Base-by-base conservation (phyloP, 2,113 vertebrate genomes). In the Tautogolabrus adspersus region DNA sequence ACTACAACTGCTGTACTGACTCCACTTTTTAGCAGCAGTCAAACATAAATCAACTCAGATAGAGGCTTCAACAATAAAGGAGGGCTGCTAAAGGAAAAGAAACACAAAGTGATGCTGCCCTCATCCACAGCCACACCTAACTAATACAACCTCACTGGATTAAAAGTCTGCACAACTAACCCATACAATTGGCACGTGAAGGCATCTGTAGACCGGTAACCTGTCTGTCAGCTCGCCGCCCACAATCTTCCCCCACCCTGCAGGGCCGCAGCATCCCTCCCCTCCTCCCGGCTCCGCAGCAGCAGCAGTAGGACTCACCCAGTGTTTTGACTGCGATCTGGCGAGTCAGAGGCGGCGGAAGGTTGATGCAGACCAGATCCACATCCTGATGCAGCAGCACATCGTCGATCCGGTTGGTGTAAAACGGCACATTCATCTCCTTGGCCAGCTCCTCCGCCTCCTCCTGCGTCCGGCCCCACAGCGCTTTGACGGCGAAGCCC, bases 311-410 rank as follows among this genome's bases (percentile, higher is more conserved):
- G 47, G 16, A 92, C 97, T 98, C 92, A 98, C 98, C 98, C 77
- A 99, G 85, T 6, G 98, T 99, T 84, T 99, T 99, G 83, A 99
- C 97, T 0, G 98, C 98, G 82, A 99, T 98, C 95, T 99, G 98
- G 46, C 95, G 90, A 56, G 98, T 99, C 62, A 99, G 96, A 10
- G 98, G 98, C 56, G 98, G 98, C 12, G 98, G 98, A 86, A 99
- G 95, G 95, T 98, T 98, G 94, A 99, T 97, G 95, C 97, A 98
- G 59, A 99, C 98, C 91, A 99, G 80, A 63, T 99, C 98, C 85
- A 99, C 98, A 72, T 98, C 98, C 92, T 98, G 97, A 54, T 99
- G 98, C 92, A 98, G 95, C 82, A 99, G 91, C 88, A 99, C 97
- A 84, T 99, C 98, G 92, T 99, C 98, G 77, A 99, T 99, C 88